A percentile compares a stretch with the other conserved stretches of the same genome.
These are phyloP conservation scores for Graphium colonna DNA, from an alignment of 2,888 invertebrate genomes.

Conservation along the genomic window DNA sequence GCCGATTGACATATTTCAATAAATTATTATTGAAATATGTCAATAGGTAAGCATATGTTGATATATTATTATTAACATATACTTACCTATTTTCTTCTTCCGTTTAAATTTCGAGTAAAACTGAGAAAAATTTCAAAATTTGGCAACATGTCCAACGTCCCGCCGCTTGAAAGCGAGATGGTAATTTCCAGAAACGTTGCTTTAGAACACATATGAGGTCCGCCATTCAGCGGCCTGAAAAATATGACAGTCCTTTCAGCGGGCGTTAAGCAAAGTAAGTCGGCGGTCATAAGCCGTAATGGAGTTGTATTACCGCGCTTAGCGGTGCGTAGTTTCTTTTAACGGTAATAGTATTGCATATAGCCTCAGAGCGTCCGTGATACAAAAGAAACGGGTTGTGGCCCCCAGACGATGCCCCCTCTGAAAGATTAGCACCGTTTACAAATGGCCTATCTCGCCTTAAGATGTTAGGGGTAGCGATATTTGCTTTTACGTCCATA, in stretches of 20 bases:
- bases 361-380: conserved; percentile 24
- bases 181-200: background rate
- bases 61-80: no score
- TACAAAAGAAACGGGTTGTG: conserved; percentile 24
- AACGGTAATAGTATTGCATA: conserved; percentile 40
- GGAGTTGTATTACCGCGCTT: conserved; percentile 39
- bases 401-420: conserved; percentile 9
- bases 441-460: conserved; percentile 17
- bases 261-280: conserved; percentile 38
- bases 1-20: no score
- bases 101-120: background rate
- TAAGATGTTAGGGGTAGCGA: conserved; percentile 1
- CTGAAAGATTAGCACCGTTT: conserved; percentile 17
- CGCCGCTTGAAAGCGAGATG: background rate
- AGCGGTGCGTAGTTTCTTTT: conserved; percentile 43
- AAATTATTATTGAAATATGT: no score
- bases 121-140: background rate
- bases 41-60: no score
- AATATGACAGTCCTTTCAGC: conserved; percentile 33
- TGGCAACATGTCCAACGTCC: background rate
- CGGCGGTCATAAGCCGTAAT: conserved; percentile 41
- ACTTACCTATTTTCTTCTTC: background rate
- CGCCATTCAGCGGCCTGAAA: conserved; percentile 10
- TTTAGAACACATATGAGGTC: background rate
- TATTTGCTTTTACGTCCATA: background rate